phyloP scores from a whole-genome alignment of 1,140 invertebrate genomes.

The Heliconius nattereri region DNA sequence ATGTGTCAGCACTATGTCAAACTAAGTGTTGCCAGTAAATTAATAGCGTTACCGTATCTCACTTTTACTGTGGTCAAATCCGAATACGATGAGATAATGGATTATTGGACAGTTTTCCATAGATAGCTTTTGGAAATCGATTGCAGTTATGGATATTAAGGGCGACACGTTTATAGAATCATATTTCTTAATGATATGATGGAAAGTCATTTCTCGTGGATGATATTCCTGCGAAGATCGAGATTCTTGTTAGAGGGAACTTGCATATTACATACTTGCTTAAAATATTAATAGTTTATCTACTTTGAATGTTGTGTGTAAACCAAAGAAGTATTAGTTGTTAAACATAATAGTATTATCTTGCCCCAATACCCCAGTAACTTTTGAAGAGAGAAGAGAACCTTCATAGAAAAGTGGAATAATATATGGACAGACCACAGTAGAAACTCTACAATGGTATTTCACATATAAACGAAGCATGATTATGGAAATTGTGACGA shows the following conservation, averaged over 20 bases:
- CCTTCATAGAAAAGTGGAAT: not conserved
- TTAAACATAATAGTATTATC: no score
- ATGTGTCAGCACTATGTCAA: constrained; percentile 13
- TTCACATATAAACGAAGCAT: not conserved
- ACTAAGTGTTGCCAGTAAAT: constrained; percentile 24
- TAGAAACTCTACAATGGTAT: not conserved
- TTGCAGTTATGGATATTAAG: not conserved
- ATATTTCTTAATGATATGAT: no score
- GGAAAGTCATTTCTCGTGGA: no score
- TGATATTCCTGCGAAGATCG: no score
- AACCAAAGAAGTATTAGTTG: no score
- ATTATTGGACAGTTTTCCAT: constrained; percentile 8
- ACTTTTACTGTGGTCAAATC: constrained; percentile 22
- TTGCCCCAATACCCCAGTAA: no score
- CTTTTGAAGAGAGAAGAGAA: no score
- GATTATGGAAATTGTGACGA: constrained; percentile 27
- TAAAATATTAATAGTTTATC: no score
- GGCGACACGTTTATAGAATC: not conserved
- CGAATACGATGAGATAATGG: constrained; percentile 18
- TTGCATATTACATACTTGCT: no score
- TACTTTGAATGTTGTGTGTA: no score
- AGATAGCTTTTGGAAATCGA: not conserved
- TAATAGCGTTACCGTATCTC: constrained; percentile 24
- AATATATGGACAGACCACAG: not conserved
- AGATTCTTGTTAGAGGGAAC: no score